These are phyloP conservation scores for Pteropus rufus DNA, from an alignment of 2,797 vertebrate genomes.

Conservation along the genomic window DNA sequence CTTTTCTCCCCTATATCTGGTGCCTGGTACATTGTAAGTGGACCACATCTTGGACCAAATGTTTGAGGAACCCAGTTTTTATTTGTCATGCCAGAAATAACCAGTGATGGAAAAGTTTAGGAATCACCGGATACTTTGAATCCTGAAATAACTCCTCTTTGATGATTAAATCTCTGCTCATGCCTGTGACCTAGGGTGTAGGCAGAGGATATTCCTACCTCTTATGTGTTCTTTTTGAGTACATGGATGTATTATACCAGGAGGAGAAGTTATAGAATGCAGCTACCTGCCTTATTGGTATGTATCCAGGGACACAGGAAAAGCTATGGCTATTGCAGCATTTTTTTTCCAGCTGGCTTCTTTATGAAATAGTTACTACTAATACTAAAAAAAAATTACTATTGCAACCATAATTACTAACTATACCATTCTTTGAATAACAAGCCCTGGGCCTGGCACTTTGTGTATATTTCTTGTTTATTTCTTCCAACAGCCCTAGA, in stretches of 20 bases:
- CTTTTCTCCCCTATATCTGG: not conserved
- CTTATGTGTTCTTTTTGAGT: not conserved
- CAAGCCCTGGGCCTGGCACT: not conserved
- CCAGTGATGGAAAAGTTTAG: not conserved
- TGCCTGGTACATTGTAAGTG: not conserved
- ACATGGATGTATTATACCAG: not conserved
- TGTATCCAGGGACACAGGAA: not conserved
- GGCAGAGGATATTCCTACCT: not conserved
- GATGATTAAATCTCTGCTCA: not conserved
- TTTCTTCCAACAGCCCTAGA: not conserved
- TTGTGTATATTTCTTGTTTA: not conserved
- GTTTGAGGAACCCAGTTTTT: not conserved
- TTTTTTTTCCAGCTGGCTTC: not conserved
- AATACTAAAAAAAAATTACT: not conserved
- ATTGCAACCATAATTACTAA: not conserved
- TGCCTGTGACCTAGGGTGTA: not conserved
- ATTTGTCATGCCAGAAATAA: not conserved
- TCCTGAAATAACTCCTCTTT: not conserved
- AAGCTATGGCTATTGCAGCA: not conserved
- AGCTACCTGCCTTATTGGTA: not conserved
- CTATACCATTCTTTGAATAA: not conserved
- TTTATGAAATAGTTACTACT: not conserved
- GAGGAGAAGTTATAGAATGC: not conserved
- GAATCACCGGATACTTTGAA: not conserved
- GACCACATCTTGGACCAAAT: not conserved